Conservation (phyloP, 2,888 invertebrate genomes). For the Polymixis lichenea region DNA sequence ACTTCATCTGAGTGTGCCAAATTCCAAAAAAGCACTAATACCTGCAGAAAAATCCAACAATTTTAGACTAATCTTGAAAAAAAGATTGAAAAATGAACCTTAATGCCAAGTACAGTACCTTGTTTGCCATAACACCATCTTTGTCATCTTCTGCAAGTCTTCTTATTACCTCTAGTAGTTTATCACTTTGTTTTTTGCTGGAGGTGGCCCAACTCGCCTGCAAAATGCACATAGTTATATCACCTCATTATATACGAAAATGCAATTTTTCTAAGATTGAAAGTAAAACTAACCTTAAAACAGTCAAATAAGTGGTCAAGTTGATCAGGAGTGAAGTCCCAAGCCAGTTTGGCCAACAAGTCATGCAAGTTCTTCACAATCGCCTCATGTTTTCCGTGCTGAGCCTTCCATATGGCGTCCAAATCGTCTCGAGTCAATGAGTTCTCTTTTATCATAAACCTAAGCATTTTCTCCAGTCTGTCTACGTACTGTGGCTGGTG, state of each 20-base stretch:
- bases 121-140: constrained; percentile 99
- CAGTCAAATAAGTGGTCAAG: constrained; percentile 99
- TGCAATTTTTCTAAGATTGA: no score
- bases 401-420: constrained; percentile 99
- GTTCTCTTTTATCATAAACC: constrained; percentile 98
- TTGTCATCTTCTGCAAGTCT: constrained; percentile 99
- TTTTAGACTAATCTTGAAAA: not conserved
- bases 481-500: constrained; percentile 99
- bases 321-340: constrained; percentile 99
- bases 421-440: constrained; percentile 97
- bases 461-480: constrained; percentile 98
- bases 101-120: constrained; percentile 88
- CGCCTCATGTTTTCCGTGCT: constrained; percentile 99
- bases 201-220: constrained; percentile 98
- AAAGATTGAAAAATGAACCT: not conserved
- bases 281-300: constrained; percentile 93
- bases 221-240: constrained; percentile 61
- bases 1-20: constrained; percentile 99
- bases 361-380: constrained; percentile 99
- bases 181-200: constrained; percentile 98
- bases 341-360: constrained; percentile 98
- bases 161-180: constrained; percentile 97
- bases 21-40: constrained; percentile 98
- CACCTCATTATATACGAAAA: not conserved
- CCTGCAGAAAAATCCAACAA: constrained; percentile 82